These are phyloP conservation scores for Mantis religiosa DNA, from an alignment of 2,888 invertebrate species.

Conservation along the genomic window DNA sequence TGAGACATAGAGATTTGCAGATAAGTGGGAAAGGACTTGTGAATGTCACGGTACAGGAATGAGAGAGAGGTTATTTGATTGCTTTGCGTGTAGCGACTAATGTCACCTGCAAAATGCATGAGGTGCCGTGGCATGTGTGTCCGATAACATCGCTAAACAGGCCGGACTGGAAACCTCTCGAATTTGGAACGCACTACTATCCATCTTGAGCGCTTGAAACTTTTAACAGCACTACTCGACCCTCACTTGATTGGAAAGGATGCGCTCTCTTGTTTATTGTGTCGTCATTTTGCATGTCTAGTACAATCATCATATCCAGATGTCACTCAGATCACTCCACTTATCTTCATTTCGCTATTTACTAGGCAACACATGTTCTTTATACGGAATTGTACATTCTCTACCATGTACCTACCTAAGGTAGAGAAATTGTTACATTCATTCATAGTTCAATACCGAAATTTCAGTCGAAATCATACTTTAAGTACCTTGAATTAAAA, in stretches of 20 bases:
- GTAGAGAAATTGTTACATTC: too few species aligned
- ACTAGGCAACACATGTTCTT: too few species aligned
- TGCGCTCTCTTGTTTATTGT: background rate
- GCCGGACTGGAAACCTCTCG: background rate
- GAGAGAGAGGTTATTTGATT: background rate
- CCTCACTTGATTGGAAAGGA: background rate
- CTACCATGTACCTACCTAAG: too few species aligned
- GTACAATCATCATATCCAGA: too few species aligned
- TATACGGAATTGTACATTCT: too few species aligned
- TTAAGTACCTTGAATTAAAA: too few species aligned
- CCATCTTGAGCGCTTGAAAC: background rate
- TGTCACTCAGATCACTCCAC: too few species aligned
- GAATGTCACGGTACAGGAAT: background rate
- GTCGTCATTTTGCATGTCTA: too few species aligned
- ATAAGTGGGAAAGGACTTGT: background rate
- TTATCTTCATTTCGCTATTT: too few species aligned
- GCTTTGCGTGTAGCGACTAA: conserved; percentile 8
- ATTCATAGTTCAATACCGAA: too few species aligned
- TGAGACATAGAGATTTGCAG: background rate
- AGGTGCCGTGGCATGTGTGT: background rate
- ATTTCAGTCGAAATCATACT: too few species aligned
- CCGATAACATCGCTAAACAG: background rate
- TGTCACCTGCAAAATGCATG: conserved; percentile 10
- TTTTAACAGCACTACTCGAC: background rate
- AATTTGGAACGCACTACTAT: background rate